Conservation (phyloP, 2,797 vertebrate species). For the Gambelia wislizenii region DNA sequence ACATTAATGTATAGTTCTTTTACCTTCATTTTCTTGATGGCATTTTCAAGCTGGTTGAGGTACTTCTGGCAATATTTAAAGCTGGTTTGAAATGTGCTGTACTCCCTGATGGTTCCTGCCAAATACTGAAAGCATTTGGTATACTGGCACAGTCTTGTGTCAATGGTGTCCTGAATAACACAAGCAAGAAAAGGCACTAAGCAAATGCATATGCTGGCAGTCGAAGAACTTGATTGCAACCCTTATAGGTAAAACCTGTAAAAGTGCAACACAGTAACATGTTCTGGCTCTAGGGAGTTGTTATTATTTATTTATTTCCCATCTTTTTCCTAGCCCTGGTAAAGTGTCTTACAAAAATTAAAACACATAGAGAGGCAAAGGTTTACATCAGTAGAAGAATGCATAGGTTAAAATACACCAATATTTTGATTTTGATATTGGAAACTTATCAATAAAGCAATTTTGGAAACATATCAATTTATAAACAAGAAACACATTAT, state of each 20-base stretch:
- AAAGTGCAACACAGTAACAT: neutral
- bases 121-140: conserved; percentile 23
- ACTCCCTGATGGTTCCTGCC: neutral
- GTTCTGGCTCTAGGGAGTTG: no score
- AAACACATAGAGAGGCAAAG: no score
- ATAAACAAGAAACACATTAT: no score
- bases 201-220: neutral
- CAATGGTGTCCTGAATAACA: neutral
- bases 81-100: neutral
- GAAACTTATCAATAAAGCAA: no score
- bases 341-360: no score
- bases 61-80: neutral
- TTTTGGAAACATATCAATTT: no score
- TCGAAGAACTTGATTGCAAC: neutral
- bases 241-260: neutral
- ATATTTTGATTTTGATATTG: no score
- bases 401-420: no score
- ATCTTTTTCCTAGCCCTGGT: no score
- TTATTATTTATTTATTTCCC: no score
- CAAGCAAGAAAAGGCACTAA: neutral
- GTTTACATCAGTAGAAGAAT: no score
- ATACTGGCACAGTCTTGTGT: conserved; percentile 20
- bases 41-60: conserved; percentile 9
- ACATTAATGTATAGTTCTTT: neutral
- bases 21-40: conserved; percentile 40